Evolutionary conservation across 2,888 invertebrate genomes (phyloP).

Genomic region (Zonitis immaculata): DNA sequence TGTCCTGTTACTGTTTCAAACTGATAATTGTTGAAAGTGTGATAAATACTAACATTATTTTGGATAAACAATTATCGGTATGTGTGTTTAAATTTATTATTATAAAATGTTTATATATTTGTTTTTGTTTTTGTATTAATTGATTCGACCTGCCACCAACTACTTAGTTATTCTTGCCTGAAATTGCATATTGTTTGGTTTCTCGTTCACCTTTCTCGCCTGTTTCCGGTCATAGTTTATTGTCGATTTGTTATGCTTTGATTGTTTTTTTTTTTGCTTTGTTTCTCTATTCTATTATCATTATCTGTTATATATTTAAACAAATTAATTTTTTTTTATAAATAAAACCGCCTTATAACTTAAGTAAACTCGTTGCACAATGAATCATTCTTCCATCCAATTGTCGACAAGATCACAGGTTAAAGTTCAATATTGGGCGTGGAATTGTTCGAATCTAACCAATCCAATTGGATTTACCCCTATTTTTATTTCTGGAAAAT

Average conservation of each 20-base stretch:
- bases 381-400: conserved; percentile 25
- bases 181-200: conserved; percentile 37
- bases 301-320: no score
- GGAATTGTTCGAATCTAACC: conserved; percentile 14
- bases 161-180: conserved; percentile 33
- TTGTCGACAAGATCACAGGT: conserved; percentile 25
- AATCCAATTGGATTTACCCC: neutral
- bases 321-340: neutral
- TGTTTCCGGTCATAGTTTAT: conserved; percentile 30
- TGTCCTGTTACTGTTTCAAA: conserved; percentile 34
- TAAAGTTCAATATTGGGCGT: conserved; percentile 31
- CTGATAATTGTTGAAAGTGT: conserved; percentile 24
- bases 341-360: neutral
- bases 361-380: conserved; percentile 9
- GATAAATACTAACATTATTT: conserved; percentile 15
- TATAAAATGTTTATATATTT: neutral
- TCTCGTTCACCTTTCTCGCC: conserved; percentile 15
- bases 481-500: no score
- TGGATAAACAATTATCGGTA: conserved; percentile 16
- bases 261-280: conserved; percentile 6
- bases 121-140: conserved; percentile 1
- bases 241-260: conserved; percentile 32
- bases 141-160: conserved; percentile 18
- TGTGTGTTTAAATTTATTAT: conserved; percentile 10
- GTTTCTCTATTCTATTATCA: no score